Conservation (phyloP, 1,140 invertebrate genomes). For the Macrobrachium nipponense region DNA sequence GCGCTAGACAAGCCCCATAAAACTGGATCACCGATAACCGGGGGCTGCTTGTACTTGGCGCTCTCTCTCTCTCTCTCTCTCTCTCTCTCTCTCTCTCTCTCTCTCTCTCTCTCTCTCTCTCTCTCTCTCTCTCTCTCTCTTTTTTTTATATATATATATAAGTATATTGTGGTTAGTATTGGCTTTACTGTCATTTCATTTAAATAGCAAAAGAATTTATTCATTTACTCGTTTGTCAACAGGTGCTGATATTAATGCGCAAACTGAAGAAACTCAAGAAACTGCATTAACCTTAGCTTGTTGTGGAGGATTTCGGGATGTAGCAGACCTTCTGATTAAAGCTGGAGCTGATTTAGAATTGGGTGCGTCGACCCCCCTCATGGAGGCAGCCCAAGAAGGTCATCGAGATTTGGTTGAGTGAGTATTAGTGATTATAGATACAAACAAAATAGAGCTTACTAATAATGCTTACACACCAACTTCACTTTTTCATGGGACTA, state of each 20-base stretch:
- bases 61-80: slow-evolving; percentile 20
- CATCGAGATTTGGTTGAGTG: slow-evolving; percentile 90
- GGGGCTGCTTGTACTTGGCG: no score
- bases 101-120: slow-evolving; percentile 24
- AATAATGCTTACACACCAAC: no score
- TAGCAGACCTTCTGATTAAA: slow-evolving; percentile 96
- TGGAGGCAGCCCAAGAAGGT: slow-evolving; percentile 98
- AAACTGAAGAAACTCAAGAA: slow-evolving; percentile 98
- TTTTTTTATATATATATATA: not conserved
- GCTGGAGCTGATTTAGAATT: slow-evolving; percentile 95
- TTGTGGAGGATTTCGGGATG: slow-evolving; percentile 96
- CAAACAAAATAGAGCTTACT: no score
- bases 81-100: slow-evolving; percentile 55
- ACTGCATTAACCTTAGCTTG: slow-evolving; percentile 96
- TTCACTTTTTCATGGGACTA: no score
- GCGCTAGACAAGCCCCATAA: no score
- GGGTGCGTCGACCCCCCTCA: slow-evolving; percentile 95
- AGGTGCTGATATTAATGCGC: slow-evolving; percentile 96
- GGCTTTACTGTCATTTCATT: no score
- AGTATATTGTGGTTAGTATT: no score
- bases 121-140: no score
- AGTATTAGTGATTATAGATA: no score
- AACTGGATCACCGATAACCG: no score
- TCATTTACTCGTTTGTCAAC: not conserved
- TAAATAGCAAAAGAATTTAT: no score